These are phyloP conservation scores for Pagetopsis macropterus DNA, from an alignment of 2,797 vertebrate species.

Conservation along the genomic window DNA sequence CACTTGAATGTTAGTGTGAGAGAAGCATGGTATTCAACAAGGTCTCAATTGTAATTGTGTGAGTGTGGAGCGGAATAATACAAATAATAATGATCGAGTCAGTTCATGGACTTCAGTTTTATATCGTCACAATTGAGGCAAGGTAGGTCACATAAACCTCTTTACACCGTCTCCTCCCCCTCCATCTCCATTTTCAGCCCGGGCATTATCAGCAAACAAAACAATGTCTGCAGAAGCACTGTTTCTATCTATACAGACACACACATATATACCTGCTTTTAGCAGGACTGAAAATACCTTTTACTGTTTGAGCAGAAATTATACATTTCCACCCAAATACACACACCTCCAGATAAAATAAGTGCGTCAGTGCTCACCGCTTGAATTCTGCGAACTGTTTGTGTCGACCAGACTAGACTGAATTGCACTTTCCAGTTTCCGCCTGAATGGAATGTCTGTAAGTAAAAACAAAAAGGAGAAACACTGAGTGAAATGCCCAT, in stretches of 20 bases:
- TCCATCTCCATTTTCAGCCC: slow-evolving; percentile 47
- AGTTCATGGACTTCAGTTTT: slow-evolving; percentile 42
- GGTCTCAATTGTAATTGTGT: slow-evolving; percentile 29
- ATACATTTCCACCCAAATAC: slow-evolving; percentile 45
- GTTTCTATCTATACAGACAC: slow-evolving; percentile 31
- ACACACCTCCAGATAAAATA: slow-evolving; percentile 34
- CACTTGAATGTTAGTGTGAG: slow-evolving; percentile 1
- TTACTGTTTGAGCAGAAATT: slow-evolving; percentile 41
- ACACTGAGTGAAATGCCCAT: slow-evolving; percentile 46
- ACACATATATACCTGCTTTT: slow-evolving; percentile 26
- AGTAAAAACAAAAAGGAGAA: slow-evolving; percentile 51
- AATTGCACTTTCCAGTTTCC: slow-evolving; percentile 91
- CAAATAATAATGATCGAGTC: slow-evolving; percentile 38
- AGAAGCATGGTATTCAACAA: slow-evolving; percentile 30
- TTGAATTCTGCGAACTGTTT: slow-evolving; percentile 97
- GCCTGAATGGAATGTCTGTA: slow-evolving; percentile 91
- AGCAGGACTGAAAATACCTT: slow-evolving; percentile 51
- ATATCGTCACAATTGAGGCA: slow-evolving; percentile 52
- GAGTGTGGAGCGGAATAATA: slow-evolving; percentile 20
- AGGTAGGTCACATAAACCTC: slow-evolving; percentile 56
- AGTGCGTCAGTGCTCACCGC: slow-evolving; percentile 86
- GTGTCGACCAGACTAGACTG: slow-evolving; percentile 95
- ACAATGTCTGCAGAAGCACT: slow-evolving; percentile 25
- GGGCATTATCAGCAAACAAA: slow-evolving; percentile 36
- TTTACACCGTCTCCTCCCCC: slow-evolving; percentile 26